Base-by-base conservation (phyloP, 1,140 invertebrate genomes). In the Subanguina moxae region DNA sequence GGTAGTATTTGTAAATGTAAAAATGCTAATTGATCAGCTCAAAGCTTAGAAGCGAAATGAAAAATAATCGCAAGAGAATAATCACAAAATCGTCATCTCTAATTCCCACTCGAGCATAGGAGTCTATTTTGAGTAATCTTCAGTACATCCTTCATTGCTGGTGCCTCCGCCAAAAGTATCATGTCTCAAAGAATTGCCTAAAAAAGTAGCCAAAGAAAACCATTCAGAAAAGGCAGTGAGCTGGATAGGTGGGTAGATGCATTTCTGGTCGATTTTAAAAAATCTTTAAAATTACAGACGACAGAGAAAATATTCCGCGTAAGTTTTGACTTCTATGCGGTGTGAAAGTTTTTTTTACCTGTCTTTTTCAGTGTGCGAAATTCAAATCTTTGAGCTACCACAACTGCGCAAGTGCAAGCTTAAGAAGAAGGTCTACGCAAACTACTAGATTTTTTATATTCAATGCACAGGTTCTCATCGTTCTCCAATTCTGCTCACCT, bases 151-250 rank as follows among this genome's bases (percentile, higher is more conserved):
- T 13, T 45, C 43, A 45, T n/a, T 45, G 43, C n/a, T 45, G 11
- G 43, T 45, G n/a, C 43, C n/a, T n/a, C n/a, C 43, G n/a, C 43
- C 43, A 45, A 45, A 45, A 45, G 43, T 45, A n/a, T 45, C 43
- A 45, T 45, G 43, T n/a, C n/a, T 45, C 11, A 45, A 45, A n/a
- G 43, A 45, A 45, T 45, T n/a, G n/a, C n/a, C 43, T 45, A 45
- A 45, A 45, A 45, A n/a, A 13, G 11, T 13, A 45, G n/a, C 11
- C n/a, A 45, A 13, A 13, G 43, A 45, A 11, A 45, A 45, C n/a
- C 11, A 45, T 45, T 13, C 43, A 45, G 43, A 45, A 11, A 45
- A 13, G n/a, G 11, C 43, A 13, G 11, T 45, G 11, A 45, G 43
- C 43, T n/a, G n/a, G n/a, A 45, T 11, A 45, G n/a, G 43, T 45